Conservation (phyloP, 2,797 vertebrate species). For the Parauchenoglanis punctatus region DNA sequence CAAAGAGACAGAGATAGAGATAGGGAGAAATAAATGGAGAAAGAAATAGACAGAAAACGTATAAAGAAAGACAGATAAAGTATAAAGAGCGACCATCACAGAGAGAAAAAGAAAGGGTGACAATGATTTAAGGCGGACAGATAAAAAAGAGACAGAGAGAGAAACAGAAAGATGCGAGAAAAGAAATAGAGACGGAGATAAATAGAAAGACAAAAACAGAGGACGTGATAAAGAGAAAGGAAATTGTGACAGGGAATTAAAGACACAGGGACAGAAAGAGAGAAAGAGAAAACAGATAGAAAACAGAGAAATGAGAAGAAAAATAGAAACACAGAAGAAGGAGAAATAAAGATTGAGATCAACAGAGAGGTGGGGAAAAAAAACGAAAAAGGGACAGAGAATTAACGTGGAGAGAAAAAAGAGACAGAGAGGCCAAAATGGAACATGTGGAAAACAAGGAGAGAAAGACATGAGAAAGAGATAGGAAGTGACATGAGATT, state of each 20-base stretch:
- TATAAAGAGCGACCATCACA: neutral
- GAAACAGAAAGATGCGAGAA: neutral
- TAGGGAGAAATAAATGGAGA: slow-evolving; percentile 10
- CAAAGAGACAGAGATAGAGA: neutral
- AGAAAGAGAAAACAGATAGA: neutral
- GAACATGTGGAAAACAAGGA: too few species aligned
- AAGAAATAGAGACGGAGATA: neutral
- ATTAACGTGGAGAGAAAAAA: neutral
- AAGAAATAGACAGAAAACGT: neutral
- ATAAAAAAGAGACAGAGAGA: neutral
- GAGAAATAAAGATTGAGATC: neutral
- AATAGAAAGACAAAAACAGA: neutral
- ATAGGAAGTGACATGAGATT: neutral
- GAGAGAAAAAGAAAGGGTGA: neutral
- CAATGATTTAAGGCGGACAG: slow-evolving; percentile 12
- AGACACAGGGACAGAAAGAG: neutral
- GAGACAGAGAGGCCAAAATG: neutral
- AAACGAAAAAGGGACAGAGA: neutral
- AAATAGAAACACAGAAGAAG: neutral
- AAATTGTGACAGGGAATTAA: neutral
- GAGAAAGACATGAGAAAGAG: neutral
- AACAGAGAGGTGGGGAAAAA: neutral
- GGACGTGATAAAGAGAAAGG: neutral
- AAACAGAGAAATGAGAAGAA: neutral
- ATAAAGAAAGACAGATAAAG: neutral